Base-by-base conservation (phyloP, 2,113 vertebrate species). In the Nothocercus nigrocapillus region DNA sequence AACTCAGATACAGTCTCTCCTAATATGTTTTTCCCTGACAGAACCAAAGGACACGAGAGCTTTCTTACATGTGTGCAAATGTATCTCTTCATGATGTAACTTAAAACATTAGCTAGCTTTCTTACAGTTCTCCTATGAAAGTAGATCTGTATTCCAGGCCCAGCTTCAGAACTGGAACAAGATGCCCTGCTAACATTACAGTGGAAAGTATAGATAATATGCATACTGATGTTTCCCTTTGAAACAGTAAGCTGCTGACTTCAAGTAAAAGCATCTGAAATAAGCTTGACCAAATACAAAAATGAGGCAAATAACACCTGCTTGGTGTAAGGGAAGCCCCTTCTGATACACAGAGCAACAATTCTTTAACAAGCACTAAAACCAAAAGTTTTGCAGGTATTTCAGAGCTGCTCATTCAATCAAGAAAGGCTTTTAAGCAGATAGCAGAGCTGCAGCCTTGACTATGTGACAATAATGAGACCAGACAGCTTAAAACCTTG, bases 401-500 rank as follows among this genome's bases (percentile, higher is more conserved):
- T 92, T 85, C 49, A 75, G 5, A 93, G 59, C 38, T 74, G 70
- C n/a, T 95, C 83, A 73, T 82, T 90, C 74, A 67, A 21, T 69
- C 67, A 49, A 59, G 45, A 49, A 30, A 81, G 34, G 53, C 62
- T 89, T 94, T 87, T 73, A 67, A 85, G 84, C 63, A 89, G 89
- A 79, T 10, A 87, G 54, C 1, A 2, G 87, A 92, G 67, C n/a
- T 92, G 82, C 70, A 74, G 70, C 79, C 56, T 59, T 13, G n/a
- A 62, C 68, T 63, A 63, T 82, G 40, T 86, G 91, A 93, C 51
- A 89, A 30, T 89, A 94, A 95, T 1, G 1, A 94, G 85, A 73
- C 25, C 11, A 85, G 89, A 85, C 89, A 95, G 61, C 58, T 94
- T 90, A 93, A 95, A 96, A 93, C 89, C 79, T 95, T 83, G 75